These are phyloP conservation scores for Oeneis ivallda DNA, from an alignment of 2,888 invertebrate genomes.

Conservation along the genomic window DNA sequence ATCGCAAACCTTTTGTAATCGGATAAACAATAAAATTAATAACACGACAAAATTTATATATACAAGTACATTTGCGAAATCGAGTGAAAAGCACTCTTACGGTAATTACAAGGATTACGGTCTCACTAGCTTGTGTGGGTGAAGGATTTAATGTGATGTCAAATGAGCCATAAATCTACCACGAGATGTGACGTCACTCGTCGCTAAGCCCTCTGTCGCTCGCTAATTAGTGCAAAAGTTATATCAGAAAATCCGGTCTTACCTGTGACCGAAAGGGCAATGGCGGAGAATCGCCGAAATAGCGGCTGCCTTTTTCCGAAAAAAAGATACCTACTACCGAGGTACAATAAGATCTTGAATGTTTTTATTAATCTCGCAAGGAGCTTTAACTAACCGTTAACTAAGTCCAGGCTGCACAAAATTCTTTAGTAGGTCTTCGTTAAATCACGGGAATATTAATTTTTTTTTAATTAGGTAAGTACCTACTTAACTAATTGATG, in stretches of 20 bases:
- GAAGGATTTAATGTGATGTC: slow-evolving; percentile 52
- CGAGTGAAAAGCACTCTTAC: slow-evolving; percentile 3
- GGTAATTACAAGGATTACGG: slow-evolving; percentile 33
- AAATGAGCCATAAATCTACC: slow-evolving; percentile 64
- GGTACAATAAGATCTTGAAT: too few species aligned
- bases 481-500: neutral
- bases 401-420: neutral
- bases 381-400: neutral
- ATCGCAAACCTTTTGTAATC: neutral
- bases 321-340: neutral
- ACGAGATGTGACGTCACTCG: slow-evolving; percentile 51
- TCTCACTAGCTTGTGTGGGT: slow-evolving; percentile 33
- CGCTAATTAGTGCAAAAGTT: slow-evolving; percentile 72
- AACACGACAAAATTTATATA: neutral
- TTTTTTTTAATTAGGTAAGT: neutral
- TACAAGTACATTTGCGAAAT: neutral
- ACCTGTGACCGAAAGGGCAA: slow-evolving; percentile 20
- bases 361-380: neutral
- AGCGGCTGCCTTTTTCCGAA: neutral
- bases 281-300: neutral
- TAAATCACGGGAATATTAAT: neutral
- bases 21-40: neutral
- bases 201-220: slow-evolving; percentile 65
- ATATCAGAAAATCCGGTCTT: slow-evolving; percentile 48
- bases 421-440: neutral